These are phyloP conservation scores for Helicolenus hilgendorfi DNA, from an alignment of 2,797 vertebrate genomes.

Conservation along the genomic window DNA sequence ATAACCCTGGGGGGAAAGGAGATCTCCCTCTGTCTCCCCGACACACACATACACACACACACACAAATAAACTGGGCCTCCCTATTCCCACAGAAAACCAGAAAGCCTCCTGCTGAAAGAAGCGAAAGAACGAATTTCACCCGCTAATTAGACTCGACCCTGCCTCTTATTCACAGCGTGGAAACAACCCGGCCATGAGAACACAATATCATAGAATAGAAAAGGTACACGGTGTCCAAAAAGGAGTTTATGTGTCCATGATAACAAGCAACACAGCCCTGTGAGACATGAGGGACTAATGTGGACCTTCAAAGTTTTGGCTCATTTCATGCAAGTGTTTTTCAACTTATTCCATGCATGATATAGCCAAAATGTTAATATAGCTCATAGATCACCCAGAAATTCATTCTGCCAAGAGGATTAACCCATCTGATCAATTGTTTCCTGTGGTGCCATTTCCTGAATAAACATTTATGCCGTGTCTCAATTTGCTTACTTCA, in stretches of 20 bases:
- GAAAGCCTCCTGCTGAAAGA: slow-evolving; percentile 80
- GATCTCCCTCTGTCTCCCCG: slow-evolving; percentile 27
- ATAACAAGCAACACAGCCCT: neutral
- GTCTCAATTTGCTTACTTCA: no score
- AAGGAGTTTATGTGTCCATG: neutral
- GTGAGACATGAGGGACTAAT: neutral
- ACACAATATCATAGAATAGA: neutral
- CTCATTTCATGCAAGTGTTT: neutral
- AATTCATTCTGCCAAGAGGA: neutral
- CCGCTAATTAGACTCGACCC: slow-evolving; percentile 65
- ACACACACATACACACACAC: slow-evolving; percentile 9
- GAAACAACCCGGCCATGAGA: neutral
- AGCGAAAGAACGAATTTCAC: slow-evolving; percentile 59
- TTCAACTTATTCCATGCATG: neutral
- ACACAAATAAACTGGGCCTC: slow-evolving; percentile 1
- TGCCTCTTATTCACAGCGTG: slow-evolving; percentile 29
- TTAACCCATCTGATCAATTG: neutral
- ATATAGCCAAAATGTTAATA: neutral
- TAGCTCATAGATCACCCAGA: neutral
- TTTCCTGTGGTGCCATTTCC: neutral
- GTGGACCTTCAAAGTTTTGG: neutral
- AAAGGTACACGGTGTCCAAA: neutral
- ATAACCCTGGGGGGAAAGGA: slow-evolving; percentile 89
- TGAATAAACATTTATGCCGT: no score
- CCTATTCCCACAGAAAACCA: slow-evolving; percentile 86